These are phyloP conservation scores for Athene noctua DNA, from an alignment of 2,113 vertebrate genomes.

Conservation along the genomic window DNA sequence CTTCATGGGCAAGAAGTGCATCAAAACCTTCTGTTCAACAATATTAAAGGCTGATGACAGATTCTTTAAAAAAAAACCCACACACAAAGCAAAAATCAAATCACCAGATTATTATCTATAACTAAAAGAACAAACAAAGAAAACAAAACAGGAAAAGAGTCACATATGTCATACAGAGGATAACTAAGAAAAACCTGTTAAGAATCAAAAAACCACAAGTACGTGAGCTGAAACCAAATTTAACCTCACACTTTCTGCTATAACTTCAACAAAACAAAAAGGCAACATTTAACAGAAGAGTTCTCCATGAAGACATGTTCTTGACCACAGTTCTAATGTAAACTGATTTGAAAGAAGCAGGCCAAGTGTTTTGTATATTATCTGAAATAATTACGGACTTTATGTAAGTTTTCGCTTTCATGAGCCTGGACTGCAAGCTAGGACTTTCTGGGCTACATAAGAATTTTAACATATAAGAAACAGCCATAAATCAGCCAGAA, in stretches of 20 bases:
- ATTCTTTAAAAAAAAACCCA: not conserved
- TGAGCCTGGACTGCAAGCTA: not conserved
- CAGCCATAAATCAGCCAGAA: not conserved
- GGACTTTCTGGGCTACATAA: not conserved
- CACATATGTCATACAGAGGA: not conserved
- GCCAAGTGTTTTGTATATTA: not conserved
- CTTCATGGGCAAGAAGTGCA: not conserved
- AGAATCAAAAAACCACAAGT: not conserved
- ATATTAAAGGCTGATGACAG: not conserved
- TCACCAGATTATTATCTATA: not conserved
- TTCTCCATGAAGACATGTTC: not conserved
- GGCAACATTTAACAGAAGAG: not conserved
- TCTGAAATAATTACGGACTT: not conserved
- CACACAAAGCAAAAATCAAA: not conserved
- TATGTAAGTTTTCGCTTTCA: not conserved
- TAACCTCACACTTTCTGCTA: not conserved
- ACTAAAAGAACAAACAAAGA: not conserved
- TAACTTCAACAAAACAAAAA: not conserved
- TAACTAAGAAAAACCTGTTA: not conserved
- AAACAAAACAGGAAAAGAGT: not conserved
- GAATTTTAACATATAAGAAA: not conserved
- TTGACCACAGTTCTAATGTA: not conserved
- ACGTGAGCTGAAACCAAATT: not conserved
- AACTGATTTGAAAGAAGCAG: not conserved
- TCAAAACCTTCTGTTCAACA: not conserved